Conservation (phyloP, 2,797 vertebrate species). For the Neomorphus geoffroyi region DNA sequence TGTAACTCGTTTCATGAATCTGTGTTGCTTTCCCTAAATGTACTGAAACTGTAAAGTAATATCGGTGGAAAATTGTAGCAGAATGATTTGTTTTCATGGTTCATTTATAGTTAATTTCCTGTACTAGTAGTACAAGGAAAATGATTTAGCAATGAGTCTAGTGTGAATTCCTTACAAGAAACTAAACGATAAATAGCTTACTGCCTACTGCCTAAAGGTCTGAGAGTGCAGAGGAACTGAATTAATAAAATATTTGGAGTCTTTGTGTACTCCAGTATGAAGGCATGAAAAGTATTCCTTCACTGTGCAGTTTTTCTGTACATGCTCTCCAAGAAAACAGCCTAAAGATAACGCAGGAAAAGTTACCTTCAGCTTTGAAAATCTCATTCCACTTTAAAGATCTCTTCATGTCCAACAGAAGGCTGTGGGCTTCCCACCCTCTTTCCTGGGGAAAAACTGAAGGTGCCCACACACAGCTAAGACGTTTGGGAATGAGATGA, state of each 20-base stretch:
- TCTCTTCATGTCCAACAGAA: neutral
- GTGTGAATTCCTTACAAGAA: slow-evolving; percentile 73
- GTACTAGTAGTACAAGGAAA: slow-evolving; percentile 70
- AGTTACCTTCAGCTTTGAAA: neutral
- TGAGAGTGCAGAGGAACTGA: slow-evolving; percentile 19
- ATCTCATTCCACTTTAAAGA: neutral
- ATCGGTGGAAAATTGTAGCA: slow-evolving; percentile 70
- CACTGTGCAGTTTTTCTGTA: slow-evolving; percentile 14
- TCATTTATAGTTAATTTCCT: slow-evolving; percentile 78
- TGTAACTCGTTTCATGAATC: slow-evolving; percentile 48
- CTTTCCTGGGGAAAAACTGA: neutral
- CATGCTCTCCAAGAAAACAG: neutral
- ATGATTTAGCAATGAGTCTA: slow-evolving; percentile 64
- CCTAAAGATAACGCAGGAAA: neutral
- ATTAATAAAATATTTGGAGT: slow-evolving; percentile 63
- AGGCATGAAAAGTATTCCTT: slow-evolving; percentile 45
- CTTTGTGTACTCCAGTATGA: slow-evolving; percentile 31
- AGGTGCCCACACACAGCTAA: neutral
- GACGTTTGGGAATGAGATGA: neutral
- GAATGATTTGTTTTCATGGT: slow-evolving; percentile 74
- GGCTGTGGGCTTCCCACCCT: neutral
- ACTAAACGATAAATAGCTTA: slow-evolving; percentile 68
- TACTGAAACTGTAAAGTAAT: slow-evolving; percentile 68
- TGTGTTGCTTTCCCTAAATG: slow-evolving; percentile 64
- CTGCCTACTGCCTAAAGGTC: slow-evolving; percentile 63